phyloP scores from a whole-genome alignment of 2,113 vertebrate genomes.

The Variabilichromis moorii region DNA sequence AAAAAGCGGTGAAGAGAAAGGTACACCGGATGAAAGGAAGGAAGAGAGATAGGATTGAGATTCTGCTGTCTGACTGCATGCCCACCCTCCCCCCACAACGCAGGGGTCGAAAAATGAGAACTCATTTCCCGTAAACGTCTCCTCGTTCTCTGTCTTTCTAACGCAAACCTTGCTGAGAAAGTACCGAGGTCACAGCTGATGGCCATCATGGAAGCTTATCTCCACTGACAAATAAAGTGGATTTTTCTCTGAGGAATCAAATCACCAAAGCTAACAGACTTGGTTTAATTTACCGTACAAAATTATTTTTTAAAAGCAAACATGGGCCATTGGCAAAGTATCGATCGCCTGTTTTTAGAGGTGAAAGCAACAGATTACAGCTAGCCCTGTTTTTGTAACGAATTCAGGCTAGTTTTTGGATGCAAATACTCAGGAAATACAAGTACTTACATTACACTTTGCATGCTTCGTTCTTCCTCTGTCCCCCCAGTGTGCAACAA shows the following conservation, averaged over 20 bases:
- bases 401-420: background rate
- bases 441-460: background rate
- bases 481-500: background rate
- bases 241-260: background rate
- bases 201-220: background rate
- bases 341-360: background rate
- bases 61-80: background rate
- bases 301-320: background rate
- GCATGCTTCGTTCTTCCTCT: background rate
- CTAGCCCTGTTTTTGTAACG: background rate
- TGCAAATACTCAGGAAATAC: background rate
- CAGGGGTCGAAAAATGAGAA: background rate
- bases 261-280: background rate
- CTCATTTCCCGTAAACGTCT: slow-evolving; percentile 22
- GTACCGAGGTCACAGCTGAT: background rate
- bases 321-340: background rate
- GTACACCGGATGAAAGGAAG: background rate
- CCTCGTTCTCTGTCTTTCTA: background rate
- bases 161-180: background rate
- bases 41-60: background rate
- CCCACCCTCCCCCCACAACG: background rate
- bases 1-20: background rate
- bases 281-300: background rate
- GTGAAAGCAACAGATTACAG: background rate
- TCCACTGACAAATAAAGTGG: background rate